Evolutionary conservation across 2,888 invertebrate species (phyloP), one percentile per base, ranked within the genome.

Genomic region (Melieria crassipennis): DNA sequence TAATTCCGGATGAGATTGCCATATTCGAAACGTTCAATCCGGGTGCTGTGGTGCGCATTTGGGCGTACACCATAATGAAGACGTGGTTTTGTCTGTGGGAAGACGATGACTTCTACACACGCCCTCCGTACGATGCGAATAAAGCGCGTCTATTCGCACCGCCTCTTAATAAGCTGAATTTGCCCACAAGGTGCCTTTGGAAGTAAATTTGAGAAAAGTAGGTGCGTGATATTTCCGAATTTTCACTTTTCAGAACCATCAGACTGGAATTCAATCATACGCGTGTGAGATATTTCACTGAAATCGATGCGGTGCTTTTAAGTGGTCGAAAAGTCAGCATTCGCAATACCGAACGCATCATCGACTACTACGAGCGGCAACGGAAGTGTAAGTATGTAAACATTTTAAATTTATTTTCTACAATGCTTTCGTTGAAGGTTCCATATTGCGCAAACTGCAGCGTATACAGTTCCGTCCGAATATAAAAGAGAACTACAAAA

Each of bases 1-100:
- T 87, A 4, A 79, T 86, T 74, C 87, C 87, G 0, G 81, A 83
- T 10, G 82, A 85, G 72, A 89, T 96, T 69, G 91, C 91, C 1
- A 89, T 96, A 73, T 96, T 92, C 84, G 95, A 96, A 87, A 94
- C 94, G 0, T 95, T 93, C 80, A 94, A 95, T 85, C 95, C 95
- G 0, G 95, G 95, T 43, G 93, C 94, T 4, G 89, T 95, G 50
- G 91, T 95, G 16, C 89, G 93, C 75, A 92, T 95, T 73, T 95
- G 94, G 93, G 94, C 93, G 0, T 87, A 88, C 76, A 85, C 83
- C 30, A 81, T 85, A 62, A 82, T 85, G 50, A 86, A 86, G 61
- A 84, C 87, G 67, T 96, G 96, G 96, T 85, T 89, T 61, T 88
- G 92, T 64, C 86, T 96, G 48, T 96, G 95, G 95, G 92, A 92